Evolutionary conservation across 2,888 invertebrate genomes (phyloP).

Genomic region (Chymomyza amoena): DNA sequence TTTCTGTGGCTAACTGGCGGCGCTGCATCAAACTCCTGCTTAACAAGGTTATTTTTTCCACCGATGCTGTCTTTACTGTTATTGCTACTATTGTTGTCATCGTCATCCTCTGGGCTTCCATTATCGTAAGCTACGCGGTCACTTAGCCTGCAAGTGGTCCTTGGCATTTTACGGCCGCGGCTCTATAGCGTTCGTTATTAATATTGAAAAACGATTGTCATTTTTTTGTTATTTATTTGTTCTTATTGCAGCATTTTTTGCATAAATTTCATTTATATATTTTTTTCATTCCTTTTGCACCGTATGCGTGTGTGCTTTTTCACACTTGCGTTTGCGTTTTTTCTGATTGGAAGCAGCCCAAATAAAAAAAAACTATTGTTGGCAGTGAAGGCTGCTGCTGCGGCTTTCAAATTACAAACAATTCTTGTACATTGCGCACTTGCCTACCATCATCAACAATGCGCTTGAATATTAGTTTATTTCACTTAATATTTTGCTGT

Average conservation of each 20-base stretch:
- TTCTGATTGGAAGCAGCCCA: conserved; percentile 38
- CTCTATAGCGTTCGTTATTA: conserved; percentile 29
- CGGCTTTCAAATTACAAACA: conserved; percentile 19
- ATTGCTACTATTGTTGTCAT: conserved; percentile 17
- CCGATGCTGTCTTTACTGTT: neutral
- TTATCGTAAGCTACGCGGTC: conserved; percentile 50
- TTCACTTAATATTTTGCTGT: conserved; percentile 48
- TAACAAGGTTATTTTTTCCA: conserved; percentile 36
- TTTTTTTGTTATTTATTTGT: conserved; percentile 38
- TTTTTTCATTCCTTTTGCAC: conserved; percentile 21
- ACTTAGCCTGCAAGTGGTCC: conserved; percentile 70
- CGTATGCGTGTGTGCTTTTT: conserved; percentile 38
- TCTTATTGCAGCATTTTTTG: conserved; percentile 10
- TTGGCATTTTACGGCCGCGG: conserved; percentile 65
- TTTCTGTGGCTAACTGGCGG: conserved; percentile 70
- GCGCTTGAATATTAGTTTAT: conserved; percentile 44
- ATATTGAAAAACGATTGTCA: conserved; percentile 51
- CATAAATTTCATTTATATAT: conserved; percentile 11
- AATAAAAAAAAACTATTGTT: conserved; percentile 33
- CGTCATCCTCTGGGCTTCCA: conserved; percentile 28
- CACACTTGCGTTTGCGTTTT: conserved; percentile 35
- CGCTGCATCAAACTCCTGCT: conserved; percentile 63
- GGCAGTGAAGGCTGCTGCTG: conserved; percentile 24
- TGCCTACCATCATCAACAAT: conserved; percentile 28
- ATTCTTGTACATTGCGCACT: conserved; percentile 22